These are phyloP conservation scores for Amphiduros pacificus DNA, from an alignment of 2,888 invertebrate genomes.

Conservation along the genomic window DNA sequence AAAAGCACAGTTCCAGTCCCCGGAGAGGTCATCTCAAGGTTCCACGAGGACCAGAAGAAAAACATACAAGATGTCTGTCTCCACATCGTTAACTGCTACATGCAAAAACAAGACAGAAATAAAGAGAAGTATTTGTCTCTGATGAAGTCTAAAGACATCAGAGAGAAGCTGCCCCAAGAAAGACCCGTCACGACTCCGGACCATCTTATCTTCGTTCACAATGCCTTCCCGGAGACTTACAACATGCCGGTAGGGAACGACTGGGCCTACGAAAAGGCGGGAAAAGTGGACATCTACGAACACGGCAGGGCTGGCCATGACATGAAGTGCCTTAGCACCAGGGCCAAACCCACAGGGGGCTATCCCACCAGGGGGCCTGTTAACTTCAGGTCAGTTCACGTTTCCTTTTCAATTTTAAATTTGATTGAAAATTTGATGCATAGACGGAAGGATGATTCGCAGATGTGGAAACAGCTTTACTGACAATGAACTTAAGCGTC, in stretches of 20 bases:
- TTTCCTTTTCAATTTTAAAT: too few species aligned
- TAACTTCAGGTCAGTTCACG: too few species aligned
- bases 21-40: neutral
- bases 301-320: slow-evolving; percentile 5
- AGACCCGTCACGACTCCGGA: slow-evolving; percentile 1
- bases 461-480: too few species aligned
- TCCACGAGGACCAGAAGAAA: neutral
- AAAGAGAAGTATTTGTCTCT: neutral
- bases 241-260: neutral
- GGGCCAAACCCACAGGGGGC: neutral
- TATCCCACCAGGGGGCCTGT: neutral
- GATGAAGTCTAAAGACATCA: neutral
- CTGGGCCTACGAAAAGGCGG: neutral
- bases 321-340: neutral
- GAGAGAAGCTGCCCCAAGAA: neutral
- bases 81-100: slow-evolving; percentile 7
- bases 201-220: neutral
- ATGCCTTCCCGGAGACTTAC: neutral
- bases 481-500: too few species aligned
- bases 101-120: slow-evolving; percentile 1
- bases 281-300: neutral
- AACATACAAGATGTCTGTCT: neutral
- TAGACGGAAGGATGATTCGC: too few species aligned
- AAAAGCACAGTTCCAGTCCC: too few species aligned
- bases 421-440: too few species aligned